Evolutionary conservation across 2,113 vertebrate species (phyloP).

Genomic region (Eulemur macaco): DNA sequence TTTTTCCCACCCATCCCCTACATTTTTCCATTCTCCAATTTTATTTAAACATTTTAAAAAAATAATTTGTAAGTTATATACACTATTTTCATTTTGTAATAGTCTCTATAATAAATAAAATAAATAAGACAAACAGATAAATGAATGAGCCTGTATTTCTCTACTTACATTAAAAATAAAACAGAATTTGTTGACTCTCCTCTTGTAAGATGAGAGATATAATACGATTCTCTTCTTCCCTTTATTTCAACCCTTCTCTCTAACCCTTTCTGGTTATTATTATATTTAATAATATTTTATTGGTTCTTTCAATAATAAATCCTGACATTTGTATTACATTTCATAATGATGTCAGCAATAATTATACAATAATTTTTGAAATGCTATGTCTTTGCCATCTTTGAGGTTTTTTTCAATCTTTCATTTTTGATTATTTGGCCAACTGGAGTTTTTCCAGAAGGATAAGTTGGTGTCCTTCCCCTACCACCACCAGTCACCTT

Average conservation of each 20-base stretch:
- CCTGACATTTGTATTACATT: not conserved
- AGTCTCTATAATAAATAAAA: slow-evolving; percentile 5
- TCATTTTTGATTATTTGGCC: not conserved
- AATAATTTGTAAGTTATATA: not conserved
- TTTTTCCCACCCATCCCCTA: not conserved
- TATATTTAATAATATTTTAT: slow-evolving; percentile 21
- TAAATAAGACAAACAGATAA: not conserved
- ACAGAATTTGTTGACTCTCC: not conserved
- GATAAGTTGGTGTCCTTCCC: not conserved
- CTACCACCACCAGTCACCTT: not conserved
- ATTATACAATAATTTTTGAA: not conserved
- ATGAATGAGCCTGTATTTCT: slow-evolving; percentile 8
- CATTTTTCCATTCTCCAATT: slow-evolving; percentile 1
- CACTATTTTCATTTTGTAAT: slow-evolving; percentile 24
- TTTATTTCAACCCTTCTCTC: not conserved
- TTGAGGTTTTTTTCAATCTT: not conserved
- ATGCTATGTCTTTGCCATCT: not conserved
- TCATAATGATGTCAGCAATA: not conserved
- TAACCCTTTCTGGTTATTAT: not conserved
- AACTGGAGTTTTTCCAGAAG: not conserved
- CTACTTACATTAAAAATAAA: slow-evolving; percentile 40
- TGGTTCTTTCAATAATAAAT: not conserved
- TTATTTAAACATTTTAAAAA: slow-evolving; percentile 23
- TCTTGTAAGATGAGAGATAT: not conserved
- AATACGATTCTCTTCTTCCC: not conserved